Conservation (phyloP, 2,113 vertebrate genomes). For the Leiothrix lutea region DNA sequence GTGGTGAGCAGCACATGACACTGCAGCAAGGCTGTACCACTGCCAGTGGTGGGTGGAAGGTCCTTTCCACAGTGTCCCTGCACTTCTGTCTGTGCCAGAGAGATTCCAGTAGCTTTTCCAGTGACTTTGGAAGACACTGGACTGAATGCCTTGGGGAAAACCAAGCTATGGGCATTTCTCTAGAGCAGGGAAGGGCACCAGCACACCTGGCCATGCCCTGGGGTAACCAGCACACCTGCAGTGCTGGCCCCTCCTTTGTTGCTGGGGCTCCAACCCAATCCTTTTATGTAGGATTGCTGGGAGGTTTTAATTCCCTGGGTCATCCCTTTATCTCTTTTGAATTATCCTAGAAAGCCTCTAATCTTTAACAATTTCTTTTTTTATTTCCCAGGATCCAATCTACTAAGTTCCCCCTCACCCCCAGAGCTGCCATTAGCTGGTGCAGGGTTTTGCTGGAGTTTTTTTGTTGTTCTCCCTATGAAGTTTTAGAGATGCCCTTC, state of each 20-base stretch:
- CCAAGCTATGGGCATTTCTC: background rate
- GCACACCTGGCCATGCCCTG: background rate
- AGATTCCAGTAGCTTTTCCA: background rate
- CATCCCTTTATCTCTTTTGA: constrained; percentile 26
- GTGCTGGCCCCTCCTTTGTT: background rate
- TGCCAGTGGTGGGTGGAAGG: background rate
- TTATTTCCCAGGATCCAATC: background rate
- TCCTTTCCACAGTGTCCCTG: background rate
- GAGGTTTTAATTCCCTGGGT: background rate
- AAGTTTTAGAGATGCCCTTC: background rate
- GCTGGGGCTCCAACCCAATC: background rate
- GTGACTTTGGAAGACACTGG: background rate
- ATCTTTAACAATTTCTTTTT: background rate
- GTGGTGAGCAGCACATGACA: background rate
- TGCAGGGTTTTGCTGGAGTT: background rate
- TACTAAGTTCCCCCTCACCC: background rate
- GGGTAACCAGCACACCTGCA: background rate
- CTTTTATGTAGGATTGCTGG: background rate
- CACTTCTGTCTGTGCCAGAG: background rate
- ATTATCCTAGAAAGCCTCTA: background rate
- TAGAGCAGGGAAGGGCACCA: background rate
- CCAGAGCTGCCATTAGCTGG: background rate
- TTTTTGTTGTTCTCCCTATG: background rate
- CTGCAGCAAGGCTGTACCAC: background rate
- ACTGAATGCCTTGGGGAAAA: background rate